Evolutionary conservation across 1,140 invertebrate species (phyloP).

Genomic region (Ceratitis capitata): DNA sequence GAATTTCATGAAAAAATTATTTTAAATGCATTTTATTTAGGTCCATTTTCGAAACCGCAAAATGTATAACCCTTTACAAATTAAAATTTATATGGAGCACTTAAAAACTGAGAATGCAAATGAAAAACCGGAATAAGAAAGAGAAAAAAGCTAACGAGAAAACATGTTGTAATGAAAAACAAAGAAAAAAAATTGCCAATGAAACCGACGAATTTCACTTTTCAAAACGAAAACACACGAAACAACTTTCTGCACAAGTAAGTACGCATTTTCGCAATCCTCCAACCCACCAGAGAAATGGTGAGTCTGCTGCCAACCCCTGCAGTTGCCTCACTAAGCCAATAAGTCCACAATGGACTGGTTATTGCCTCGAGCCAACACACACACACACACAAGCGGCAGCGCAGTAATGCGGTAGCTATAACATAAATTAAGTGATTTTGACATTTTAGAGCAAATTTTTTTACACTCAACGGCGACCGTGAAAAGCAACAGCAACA

Average conservation of each 20-base stretch:
- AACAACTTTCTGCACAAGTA: constrained; percentile 12
- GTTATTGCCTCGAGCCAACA: neutral
- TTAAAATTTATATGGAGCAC: neutral
- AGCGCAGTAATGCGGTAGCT: neutral
- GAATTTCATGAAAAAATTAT: too few relatives aligned
- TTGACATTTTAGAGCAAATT: constrained; percentile 19
- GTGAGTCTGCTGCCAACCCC: neutral
- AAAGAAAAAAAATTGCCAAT: neutral
- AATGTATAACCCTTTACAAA: too few relatives aligned
- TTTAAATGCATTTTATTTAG: too few relatives aligned
- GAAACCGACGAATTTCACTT: neutral
- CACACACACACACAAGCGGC: too few relatives aligned
- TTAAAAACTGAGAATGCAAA: neutral
- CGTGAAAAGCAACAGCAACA: neutral
- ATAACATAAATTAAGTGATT: neutral
- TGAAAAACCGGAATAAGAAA: neutral
- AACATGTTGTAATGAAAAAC: too few relatives aligned
- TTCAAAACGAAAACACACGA: neutral
- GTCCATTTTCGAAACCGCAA: too few relatives aligned
- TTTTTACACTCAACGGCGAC: constrained; percentile 8
- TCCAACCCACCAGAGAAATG: neutral
- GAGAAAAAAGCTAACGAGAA: neutral
- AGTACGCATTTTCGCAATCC: neutral
- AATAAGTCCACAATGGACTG: neutral
- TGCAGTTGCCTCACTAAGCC: neutral